Percentiles rank a stretch among this genome's conserved stretches.
Conservation (phyloP, 2,888 invertebrate genomes). For the Theodoxus fluviatilis region DNA sequence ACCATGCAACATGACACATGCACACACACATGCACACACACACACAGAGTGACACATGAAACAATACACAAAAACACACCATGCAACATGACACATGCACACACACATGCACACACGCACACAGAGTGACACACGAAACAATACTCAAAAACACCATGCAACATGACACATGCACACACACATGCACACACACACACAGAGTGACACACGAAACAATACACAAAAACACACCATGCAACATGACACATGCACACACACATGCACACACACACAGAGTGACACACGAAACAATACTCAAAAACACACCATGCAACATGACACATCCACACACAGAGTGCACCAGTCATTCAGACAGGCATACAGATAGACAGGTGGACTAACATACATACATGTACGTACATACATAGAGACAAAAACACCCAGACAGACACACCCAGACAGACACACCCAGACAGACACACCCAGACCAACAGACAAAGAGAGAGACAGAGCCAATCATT, state of each 20-base stretch:
- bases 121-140: background rate
- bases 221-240: background rate
- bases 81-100: no score
- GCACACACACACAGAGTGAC: background rate
- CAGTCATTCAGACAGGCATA: background rate
- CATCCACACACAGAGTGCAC: background rate
- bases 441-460: background rate
- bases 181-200: background rate
- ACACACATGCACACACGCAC: no score
- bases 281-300: background rate
- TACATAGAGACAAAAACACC: background rate
- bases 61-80: no score
- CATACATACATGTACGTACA: background rate
- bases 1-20: no score
- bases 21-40: no score
- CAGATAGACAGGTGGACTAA: background rate
- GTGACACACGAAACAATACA: background rate
- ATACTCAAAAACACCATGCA: background rate
- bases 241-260: conserved; percentile 8
- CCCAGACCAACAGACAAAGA: no score
- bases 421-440: conserved; percentile 4
- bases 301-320: background rate
- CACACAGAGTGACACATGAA: no score
- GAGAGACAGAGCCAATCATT: background rate
- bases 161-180: background rate